A percentile compares a stretch with the other conserved stretches of the same genome.
Evolutionary conservation across 1,140 invertebrate genomes (phyloP).

Genomic region (Pseudomyrmex gracilis): DNA sequence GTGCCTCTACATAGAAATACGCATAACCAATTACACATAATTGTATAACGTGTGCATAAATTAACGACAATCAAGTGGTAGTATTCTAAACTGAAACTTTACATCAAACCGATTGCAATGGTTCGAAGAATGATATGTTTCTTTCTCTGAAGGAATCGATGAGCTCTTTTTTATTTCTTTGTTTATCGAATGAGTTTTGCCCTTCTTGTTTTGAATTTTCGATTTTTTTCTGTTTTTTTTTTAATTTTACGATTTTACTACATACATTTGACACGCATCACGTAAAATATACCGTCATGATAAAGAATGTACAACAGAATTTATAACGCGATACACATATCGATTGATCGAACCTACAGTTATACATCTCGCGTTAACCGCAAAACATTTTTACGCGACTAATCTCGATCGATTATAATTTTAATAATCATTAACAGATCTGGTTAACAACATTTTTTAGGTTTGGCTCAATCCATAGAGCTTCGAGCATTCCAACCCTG

Average conservation of each 20-base stretch:
- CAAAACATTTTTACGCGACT: conserved; percentile 42
- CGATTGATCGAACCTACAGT: conserved; percentile 15
- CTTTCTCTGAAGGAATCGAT: not conserved
- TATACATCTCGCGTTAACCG: conserved; percentile 27
- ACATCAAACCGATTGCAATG: conserved; percentile 27
- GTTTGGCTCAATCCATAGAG: conserved; percentile 91
- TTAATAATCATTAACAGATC: conserved; percentile 72
- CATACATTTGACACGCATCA: not conserved
- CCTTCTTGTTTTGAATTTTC: not conserved
- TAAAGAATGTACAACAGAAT: not conserved
- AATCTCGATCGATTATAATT: conserved; percentile 53
- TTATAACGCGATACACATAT: not conserved
- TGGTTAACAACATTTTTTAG: conserved; percentile 82
- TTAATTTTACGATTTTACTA: not conserved
- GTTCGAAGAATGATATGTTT: conserved; percentile 41
- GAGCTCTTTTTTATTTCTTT: not conserved
- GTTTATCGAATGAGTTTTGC: not conserved
- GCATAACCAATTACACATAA: conserved; percentile 1
- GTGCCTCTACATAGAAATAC: conserved; percentile 39
- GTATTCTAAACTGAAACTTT: not conserved
- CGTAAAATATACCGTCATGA: not conserved
- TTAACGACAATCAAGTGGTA: conserved; percentile 19
- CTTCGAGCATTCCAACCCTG: conserved; percentile 94
- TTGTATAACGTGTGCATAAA: conserved; percentile 29
- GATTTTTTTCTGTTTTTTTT: not conserved